Base-by-base conservation (phyloP, 2,113 vertebrate species). In the Thymallus thymallus region DNA sequence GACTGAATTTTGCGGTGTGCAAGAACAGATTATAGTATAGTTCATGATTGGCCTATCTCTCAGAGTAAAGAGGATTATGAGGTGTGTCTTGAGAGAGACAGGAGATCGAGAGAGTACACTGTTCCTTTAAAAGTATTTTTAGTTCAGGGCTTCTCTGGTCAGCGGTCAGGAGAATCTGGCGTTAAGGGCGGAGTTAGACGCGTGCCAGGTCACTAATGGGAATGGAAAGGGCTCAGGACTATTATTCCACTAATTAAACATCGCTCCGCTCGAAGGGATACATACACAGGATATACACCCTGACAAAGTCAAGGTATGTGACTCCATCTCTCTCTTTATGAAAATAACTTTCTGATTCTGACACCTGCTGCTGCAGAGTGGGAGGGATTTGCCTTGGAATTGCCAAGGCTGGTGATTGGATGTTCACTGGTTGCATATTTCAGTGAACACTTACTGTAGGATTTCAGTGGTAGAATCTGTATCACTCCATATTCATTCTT, bases 21-120 rank as follows among this genome's bases (percentile, higher is more conserved):
- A 72, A 55, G 80, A 74, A 83, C 79, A 69, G 86, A 85, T 89
- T 85, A 89, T n/a, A 55, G 71, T 18, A 30, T 78, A 75, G 72
- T 20, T 60, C 72, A 83, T 85, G 87, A 92, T 91, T 88, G 90
- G 88, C 84, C 82, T 68, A 55, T 79, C 77, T 71, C 71, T 81
- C 74, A 75, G 80, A 76, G 84, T 60, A 91, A 93, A 91, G 89
- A 88, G 84, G 91, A 91, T 93, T 92, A 92, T 41, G 72, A 46
- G 68, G 66, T 61, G 73, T 75, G 74, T 30, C 16, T 55, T 9
- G 82, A 63, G 77, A 73, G 75, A 62, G 69, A 75, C n/a, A 58
- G 26, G 63, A 5, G 71, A 14, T 73, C 16, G 48, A 61, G n/a
- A 14, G 24, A 14, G 26, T 48, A 14, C 82, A 73, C 87, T 68